These are phyloP conservation scores for Athalia rosae DNA, from an alignment of 2,888 invertebrate species.

Conservation along the genomic window DNA sequence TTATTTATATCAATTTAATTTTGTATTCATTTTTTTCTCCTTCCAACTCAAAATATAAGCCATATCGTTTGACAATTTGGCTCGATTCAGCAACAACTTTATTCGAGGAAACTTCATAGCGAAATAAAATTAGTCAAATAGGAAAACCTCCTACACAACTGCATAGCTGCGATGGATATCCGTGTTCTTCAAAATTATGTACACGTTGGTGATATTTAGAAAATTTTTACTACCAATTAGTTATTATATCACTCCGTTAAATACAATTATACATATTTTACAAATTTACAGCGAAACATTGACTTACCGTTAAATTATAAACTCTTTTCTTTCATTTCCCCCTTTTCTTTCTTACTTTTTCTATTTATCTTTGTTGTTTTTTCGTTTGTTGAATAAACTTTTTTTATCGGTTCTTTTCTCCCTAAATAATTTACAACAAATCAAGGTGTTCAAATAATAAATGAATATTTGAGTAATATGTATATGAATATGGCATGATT, in stretches of 20 bases:
- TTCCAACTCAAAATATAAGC: too few species aligned
- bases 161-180: too few species aligned
- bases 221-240: too few species aligned
- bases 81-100: too few species aligned
- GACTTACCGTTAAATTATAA: background rate
- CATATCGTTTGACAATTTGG: too few species aligned
- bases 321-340: background rate
- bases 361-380: background rate
- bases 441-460: background rate
- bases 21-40: conserved; percentile 10
- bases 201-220: too few species aligned
- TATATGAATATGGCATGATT: conserved; percentile 62
- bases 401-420: too few species aligned
- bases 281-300: conserved; percentile 20
- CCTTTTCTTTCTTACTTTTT: conserved; percentile 19
- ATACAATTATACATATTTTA: conserved; percentile 34
- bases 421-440: conserved; percentile 27
- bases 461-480: background rate
- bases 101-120: too few species aligned
- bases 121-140: too few species aligned
- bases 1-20: background rate
- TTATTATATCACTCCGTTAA: conserved; percentile 21
- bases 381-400: conserved; percentile 15
- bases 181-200: too few species aligned
- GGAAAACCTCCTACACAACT: too few species aligned